Percentiles rank a stretch among this genome's conserved stretches.
These are phyloP conservation scores for Prosapia bicincta DNA, from an alignment of 2,888 invertebrate species.

Conservation along the genomic window DNA sequence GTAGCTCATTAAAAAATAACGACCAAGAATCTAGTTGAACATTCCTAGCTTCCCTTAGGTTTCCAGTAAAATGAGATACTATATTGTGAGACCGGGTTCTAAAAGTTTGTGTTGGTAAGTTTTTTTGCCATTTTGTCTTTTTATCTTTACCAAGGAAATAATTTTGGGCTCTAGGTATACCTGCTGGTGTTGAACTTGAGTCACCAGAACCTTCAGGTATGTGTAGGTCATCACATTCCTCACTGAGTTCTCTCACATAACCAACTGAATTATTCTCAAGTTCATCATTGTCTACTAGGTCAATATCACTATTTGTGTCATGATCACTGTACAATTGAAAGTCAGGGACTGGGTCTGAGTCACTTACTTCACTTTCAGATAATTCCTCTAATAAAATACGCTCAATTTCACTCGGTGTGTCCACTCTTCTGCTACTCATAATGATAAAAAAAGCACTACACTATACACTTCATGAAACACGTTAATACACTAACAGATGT, in stretches of 20 bases:
- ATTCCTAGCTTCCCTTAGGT: neutral
- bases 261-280: neutral
- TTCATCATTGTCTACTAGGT: neutral
- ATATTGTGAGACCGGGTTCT: slow-evolving; percentile 1
- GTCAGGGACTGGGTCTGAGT: neutral
- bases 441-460: too few species aligned
- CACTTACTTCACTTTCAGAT: neutral
- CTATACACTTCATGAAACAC: too few species aligned
- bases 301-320: neutral
- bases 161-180: too few species aligned
- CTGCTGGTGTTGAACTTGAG: too few species aligned
- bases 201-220: neutral
- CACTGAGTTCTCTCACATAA: neutral
- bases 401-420: neutral
- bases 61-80: neutral
- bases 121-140: neutral
- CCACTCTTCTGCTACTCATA: too few species aligned
- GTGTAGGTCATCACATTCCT: neutral
- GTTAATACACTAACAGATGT: too few species aligned
- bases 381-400: neutral
- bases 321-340: neutral
- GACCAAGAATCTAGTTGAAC: neutral
- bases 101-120: neutral
- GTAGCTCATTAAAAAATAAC: slow-evolving; percentile 4
- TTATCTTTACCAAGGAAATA: neutral